A percentile compares a stretch with the other conserved stretches of the same genome.
Evolutionary conservation across 1,140 invertebrate species (phyloP).

Genomic region (Euglossa dilemma): DNA sequence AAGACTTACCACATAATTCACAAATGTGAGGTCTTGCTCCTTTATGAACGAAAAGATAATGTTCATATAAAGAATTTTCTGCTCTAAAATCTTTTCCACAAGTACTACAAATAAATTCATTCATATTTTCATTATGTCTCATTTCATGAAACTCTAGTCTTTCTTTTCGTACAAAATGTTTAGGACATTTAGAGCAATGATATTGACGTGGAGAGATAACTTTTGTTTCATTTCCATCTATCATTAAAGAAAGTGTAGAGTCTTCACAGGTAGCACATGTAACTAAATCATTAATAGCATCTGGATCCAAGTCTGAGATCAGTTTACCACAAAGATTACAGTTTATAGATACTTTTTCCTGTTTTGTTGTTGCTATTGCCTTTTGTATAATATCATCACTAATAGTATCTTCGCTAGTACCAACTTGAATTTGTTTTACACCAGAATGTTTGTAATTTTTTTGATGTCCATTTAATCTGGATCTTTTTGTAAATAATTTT

Average conservation of each 20-base stretch:
- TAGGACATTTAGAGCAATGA: slow-evolving; percentile 63
- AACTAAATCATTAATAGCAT: slow-evolving; percentile 57
- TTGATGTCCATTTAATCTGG: slow-evolving; percentile 57
- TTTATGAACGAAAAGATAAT: slow-evolving; percentile 70
- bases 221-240: slow-evolving; percentile 61
- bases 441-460: slow-evolving; percentile 50
- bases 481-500: slow-evolving; percentile 52
- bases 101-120: slow-evolving; percentile 67
- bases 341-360: slow-evolving; percentile 35
- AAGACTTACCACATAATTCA: slow-evolving; percentile 69
- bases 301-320: slow-evolving; percentile 55
- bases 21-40: slow-evolving; percentile 66
- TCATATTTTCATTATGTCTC: slow-evolving; percentile 69
- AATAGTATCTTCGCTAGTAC: slow-evolving; percentile 6
- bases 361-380: slow-evolving; percentile 16
- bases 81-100: slow-evolving; percentile 68
- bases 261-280: slow-evolving; percentile 60
- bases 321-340: slow-evolving; percentile 64
- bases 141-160: slow-evolving; percentile 69
- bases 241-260: slow-evolving; percentile 53
- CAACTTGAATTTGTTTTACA: slow-evolving; percentile 41
- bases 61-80: slow-evolving; percentile 68
- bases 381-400: slow-evolving; percentile 30
- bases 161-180: slow-evolving; percentile 66
- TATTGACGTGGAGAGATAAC: slow-evolving; percentile 65